Conservation (phyloP, 1,140 invertebrate species). For the Homarus americanus region DNA sequence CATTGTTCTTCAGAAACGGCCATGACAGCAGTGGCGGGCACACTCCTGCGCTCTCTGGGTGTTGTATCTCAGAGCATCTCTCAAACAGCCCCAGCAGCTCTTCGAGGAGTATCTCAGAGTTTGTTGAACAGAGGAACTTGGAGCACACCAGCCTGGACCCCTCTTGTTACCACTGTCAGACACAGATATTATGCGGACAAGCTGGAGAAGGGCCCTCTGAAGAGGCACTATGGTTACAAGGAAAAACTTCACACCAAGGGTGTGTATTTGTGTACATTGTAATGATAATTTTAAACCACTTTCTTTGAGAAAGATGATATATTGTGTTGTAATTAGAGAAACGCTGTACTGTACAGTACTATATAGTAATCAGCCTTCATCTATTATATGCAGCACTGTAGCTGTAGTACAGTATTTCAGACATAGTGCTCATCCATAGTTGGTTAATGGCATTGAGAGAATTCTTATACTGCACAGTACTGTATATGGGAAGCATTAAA, state of each 20-base stretch:
- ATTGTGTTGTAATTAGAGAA: too few species aligned
- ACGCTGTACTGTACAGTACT: too few species aligned
- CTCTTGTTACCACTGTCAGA: constrained; percentile 77
- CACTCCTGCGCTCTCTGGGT: background rate
- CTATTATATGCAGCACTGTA: too few species aligned
- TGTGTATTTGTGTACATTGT: background rate
- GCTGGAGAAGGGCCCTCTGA: constrained; percentile 81
- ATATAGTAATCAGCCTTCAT: too few species aligned
- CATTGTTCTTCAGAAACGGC: background rate
- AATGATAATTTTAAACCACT: too few species aligned
- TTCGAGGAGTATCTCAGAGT: constrained; percentile 1
- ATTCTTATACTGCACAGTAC: too few species aligned
- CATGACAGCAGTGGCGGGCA: background rate
- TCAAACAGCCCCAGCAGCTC: background rate
- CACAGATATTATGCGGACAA: constrained; percentile 86
- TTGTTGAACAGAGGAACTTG: background rate
- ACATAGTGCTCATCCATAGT: too few species aligned
- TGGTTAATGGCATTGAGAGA: too few species aligned
- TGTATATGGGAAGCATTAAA: too few species aligned
- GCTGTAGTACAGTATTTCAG: too few species aligned
- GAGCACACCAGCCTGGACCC: constrained; percentile 14
- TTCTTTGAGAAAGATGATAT: too few species aligned
- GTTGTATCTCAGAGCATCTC: background rate
- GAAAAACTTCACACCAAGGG: constrained; percentile 78
- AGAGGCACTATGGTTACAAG: constrained; percentile 85